These are phyloP conservation scores for Thermophis baileyi DNA, from an alignment of 2,113 vertebrate genomes.

Conservation along the genomic window DNA sequence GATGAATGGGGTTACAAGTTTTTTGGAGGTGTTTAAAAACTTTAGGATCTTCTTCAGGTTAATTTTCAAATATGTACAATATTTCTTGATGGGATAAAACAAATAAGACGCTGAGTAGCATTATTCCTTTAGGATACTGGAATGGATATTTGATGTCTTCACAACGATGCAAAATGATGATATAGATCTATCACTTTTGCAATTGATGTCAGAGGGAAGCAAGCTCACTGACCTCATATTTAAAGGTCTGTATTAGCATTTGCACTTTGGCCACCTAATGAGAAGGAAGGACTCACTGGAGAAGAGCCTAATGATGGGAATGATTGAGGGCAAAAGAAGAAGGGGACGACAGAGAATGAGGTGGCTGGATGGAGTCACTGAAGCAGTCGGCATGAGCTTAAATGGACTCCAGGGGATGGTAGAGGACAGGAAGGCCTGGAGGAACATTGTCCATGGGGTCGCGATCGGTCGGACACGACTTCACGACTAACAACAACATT, in stretches of 20 bases:
- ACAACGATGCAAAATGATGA: background rate
- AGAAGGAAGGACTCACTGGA: too few species aligned
- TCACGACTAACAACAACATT: too few species aligned
- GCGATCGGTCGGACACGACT: too few species aligned
- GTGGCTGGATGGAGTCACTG: too few species aligned
- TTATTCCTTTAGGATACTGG: conserved; percentile 32
- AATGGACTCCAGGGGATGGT: too few species aligned
- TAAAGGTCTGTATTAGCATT: background rate
- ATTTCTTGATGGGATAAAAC: conserved; percentile 6
- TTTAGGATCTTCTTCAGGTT: background rate
- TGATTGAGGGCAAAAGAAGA: too few species aligned
- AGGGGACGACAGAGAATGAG: too few species aligned
- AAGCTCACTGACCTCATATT: background rate
- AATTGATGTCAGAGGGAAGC: background rate
- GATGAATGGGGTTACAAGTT: background rate
- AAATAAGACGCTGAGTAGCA: background rate
- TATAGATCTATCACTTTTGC: background rate
- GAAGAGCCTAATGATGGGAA: too few species aligned
- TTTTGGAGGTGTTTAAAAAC: background rate
- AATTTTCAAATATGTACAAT: background rate
- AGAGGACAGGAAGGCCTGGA: too few species aligned
- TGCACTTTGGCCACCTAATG: background rate
- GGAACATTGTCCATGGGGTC: too few species aligned
- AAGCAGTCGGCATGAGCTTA: too few species aligned
- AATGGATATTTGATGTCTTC: conserved; percentile 13